These are phyloP conservation scores for Typhlomys cinereus DNA, from an alignment of 2,113 vertebrate genomes.

Conservation along the genomic window DNA sequence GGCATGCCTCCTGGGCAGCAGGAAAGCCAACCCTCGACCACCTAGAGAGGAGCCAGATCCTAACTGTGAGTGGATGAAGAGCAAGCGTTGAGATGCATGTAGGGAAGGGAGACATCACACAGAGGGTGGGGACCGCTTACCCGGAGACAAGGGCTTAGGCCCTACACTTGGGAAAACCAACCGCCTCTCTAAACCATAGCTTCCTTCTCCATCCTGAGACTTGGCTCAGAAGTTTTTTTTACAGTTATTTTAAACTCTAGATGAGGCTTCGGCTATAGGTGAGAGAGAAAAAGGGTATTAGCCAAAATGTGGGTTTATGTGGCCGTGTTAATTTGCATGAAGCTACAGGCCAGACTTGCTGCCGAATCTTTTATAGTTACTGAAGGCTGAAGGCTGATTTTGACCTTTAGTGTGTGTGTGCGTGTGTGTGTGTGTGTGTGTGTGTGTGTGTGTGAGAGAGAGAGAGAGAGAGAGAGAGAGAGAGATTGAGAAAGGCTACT, in stretches of 20 bases:
- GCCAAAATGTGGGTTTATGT: neutral
- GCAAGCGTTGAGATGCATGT: neutral
- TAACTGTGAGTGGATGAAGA: neutral
- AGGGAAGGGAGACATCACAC: neutral
- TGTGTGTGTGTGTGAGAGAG: too few species aligned
- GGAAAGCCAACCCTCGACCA: neutral
- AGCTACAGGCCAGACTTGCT: neutral
- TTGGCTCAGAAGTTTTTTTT: neutral
- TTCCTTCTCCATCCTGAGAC: neutral
- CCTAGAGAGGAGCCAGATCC: neutral
- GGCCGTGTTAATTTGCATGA: constrained; percentile 16
- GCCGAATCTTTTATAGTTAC: neutral
- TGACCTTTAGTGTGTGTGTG: constrained; percentile 57
- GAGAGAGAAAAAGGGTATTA: neutral
- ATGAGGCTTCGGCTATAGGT: neutral
- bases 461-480: too few species aligned
- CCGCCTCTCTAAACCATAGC: neutral
- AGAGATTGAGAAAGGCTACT: too few species aligned
- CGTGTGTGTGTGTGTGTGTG: too few species aligned
- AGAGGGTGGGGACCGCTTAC: neutral
- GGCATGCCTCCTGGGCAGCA: neutral
- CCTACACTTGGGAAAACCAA: neutral
- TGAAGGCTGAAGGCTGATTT: constrained; percentile 37
- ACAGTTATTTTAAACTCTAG: neutral
- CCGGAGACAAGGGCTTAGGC: neutral